Percentiles rank a stretch among this genome's conserved stretches.
Evolutionary conservation across 2,888 invertebrate species (phyloP).

Genomic region (Drosophila recens): DNA sequence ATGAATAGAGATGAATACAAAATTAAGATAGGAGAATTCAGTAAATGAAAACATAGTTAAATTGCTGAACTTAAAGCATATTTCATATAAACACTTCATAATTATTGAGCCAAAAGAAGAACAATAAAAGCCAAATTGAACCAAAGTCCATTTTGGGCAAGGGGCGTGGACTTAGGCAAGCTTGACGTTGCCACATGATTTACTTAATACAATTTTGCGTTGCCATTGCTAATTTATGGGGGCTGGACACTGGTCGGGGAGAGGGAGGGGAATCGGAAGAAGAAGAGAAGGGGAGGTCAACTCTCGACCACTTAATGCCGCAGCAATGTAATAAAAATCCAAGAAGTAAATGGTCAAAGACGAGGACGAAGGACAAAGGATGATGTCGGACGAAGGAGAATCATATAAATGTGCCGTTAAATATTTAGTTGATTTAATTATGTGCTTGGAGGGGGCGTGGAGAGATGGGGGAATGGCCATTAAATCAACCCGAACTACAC

Average conservation of each 20-base stretch:
- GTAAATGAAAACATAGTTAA: slow-evolving; percentile 2
- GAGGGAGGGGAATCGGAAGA: slow-evolving; percentile 8
- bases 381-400: slow-evolving; percentile 26
- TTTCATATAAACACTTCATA: slow-evolving; percentile 54
- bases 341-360: slow-evolving; percentile 50
- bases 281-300: slow-evolving; percentile 22
- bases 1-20: not conserved
- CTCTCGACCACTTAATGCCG: slow-evolving; percentile 68
- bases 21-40: not conserved
- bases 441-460: slow-evolving; percentile 45
- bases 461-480: slow-evolving; percentile 38
- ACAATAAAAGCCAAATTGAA: slow-evolving; percentile 35
- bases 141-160: not conserved
- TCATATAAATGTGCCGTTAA: slow-evolving; percentile 76
- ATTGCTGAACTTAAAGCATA: slow-evolving; percentile 40
- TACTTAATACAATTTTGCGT: slow-evolving; percentile 69
- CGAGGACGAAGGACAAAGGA: slow-evolving; percentile 22
- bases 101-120: slow-evolving; percentile 42
- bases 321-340: slow-evolving; percentile 74
- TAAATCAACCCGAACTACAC: slow-evolving; percentile 76
- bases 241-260: slow-evolving; percentile 23
- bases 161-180: slow-evolving; percentile 18
- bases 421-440: slow-evolving; percentile 81
- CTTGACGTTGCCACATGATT: slow-evolving; percentile 62
- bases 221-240: slow-evolving; percentile 69